Evolutionary conservation across 2,888 invertebrate species (phyloP), one percentile per base, ranked within the genome.

Genomic region (Chironomus riparius): DNA sequence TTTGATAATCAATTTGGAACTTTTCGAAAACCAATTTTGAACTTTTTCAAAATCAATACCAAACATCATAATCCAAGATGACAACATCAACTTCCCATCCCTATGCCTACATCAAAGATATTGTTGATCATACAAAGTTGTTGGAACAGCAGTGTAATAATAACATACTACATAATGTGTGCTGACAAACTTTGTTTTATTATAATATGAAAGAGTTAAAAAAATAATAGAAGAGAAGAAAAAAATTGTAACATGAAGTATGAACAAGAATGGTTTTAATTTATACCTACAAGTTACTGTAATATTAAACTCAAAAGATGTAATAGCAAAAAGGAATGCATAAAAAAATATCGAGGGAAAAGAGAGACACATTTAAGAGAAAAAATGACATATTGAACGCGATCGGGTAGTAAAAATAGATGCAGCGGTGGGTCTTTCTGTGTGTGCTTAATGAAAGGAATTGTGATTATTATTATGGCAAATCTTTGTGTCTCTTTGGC

Each of bases 361-460:
- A 56, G 56, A 56, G 18, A 56, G 56, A 56, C 56, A 56, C 56
- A 56, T 56, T 15, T 56, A 56, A 56, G 18, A 21, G 62, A 21
- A 65, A 65, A 65, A 65, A 65, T 65, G 65, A 65, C 65, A 65
- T 65, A 65, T 65, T 65, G 65, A 22, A 65, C 65, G 24, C 24
- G 65, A 24, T 56, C 56, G 56, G n/a, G 56, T 15, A 56, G 56
- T 56, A 21, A 65, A 65, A 65, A 24, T 65, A 65, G 13, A 65
- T 65, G 24, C 65, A 65, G 65, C 65, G 65, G 65, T 24, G 65
- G 24, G 24, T 65, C 21, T 24, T 65, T 65, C 21, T 21, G 10
- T 24, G 21, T 24, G 65, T 21, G 65, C 65, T 65, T 65, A 65
- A 24, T 24, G 22, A 65, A 65, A 65, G 56, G 15, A 56, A 56